Percentiles rank a stretch among this genome's conserved stretches.
These are phyloP conservation scores for Muscicapa striata DNA, from an alignment of 2,797 vertebrate species.

Conservation along the genomic window DNA sequence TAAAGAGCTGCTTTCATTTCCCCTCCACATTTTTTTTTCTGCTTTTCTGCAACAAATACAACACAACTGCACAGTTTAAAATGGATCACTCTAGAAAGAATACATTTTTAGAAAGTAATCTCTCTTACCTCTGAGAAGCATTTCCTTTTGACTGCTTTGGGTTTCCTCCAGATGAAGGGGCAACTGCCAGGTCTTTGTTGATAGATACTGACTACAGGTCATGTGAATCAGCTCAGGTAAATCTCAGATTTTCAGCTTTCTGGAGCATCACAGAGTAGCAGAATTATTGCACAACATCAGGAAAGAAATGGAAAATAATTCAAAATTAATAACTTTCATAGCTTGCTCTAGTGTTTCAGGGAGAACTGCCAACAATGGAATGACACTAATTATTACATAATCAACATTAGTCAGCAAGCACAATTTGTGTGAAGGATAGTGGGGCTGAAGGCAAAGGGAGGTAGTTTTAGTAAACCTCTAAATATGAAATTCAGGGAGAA, in stretches of 20 bases:
- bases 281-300: neutral
- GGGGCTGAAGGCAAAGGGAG: neutral
- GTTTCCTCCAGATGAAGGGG: neutral
- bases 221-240: neutral
- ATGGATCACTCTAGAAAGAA: neutral
- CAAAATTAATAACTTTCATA: neutral
- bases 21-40: accelerated
- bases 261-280: neutral
- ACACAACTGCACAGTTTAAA: neutral
- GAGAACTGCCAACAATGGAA: neutral
- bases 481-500: neutral
- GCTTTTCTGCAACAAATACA: neutral
- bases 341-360: neutral
- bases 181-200: neutral
- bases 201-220: neutral
- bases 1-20: neutral
- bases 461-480: neutral
- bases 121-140: neutral
- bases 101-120: accelerated
- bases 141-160: neutral
- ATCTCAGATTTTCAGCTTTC: neutral
- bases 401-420: neutral
- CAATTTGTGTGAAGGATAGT: neutral
- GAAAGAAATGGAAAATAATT: neutral
- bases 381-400: neutral